Base-by-base conservation (phyloP, 2,888 invertebrate genomes). In the Siphlonurus alternatus region DNA sequence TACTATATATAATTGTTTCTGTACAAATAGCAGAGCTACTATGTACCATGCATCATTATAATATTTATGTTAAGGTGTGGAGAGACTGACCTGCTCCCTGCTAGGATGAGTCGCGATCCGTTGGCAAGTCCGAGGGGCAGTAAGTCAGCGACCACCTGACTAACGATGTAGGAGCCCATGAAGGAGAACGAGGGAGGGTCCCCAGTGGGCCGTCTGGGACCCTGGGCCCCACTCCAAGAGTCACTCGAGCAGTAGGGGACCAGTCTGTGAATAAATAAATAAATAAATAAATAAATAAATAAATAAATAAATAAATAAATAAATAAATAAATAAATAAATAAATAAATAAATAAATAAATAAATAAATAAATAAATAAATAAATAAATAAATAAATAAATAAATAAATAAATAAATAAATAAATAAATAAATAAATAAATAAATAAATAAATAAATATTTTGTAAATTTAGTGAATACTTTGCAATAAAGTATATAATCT, bases 211-310 rank as follows among this genome's bases (percentile, higher is more conserved):
- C 62, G 59, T 62, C 38, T 25, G 59, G 56, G 59, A n/a, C 38
- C 75, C n/a, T 76, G 71, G 7, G 74, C 86, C 1, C 95, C 95
- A 67, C 90, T 91, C 95, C 95, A 95, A 69, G 91, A 88, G 72
- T 96, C 95, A 73, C 94, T 94, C 68, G 93, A 91, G 77, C 95
- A 96, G 75, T 95, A 95, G 0, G 94, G 94, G 53, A 95, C 82
- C 69, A 90, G 85, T 66, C 82, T 82, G 72, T 25, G 71, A 69
- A 65, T 66, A 65, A 66, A 56, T 67, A 62, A 67, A 62, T 65
- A 59, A 24, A 24, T 23, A 3, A 25, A 56, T 53, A 20, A 59
- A 3, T 53, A 54, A 24, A 18, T 15, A 25, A 60, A 25, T 25
- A 24, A 15, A 23, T 59, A 53, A 38, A 38, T 38, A 38, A 38